phyloP scores from a whole-genome alignment of 2,888 invertebrate species.

The Romanomermis culicivorax region DNA sequence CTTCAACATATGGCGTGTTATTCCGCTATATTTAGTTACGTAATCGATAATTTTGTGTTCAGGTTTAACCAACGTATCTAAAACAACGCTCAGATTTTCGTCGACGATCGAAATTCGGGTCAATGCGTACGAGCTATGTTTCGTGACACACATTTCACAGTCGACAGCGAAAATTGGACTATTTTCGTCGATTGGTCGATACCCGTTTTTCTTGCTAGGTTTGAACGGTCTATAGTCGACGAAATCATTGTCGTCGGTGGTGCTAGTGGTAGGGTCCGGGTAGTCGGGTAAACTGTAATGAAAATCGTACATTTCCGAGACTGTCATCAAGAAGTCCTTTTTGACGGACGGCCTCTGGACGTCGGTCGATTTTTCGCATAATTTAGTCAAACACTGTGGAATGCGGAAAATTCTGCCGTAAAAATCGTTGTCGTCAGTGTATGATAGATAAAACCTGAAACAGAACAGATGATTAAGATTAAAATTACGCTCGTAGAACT shows the following conservation, averaged over 20 bases:
- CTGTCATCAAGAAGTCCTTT: background rate
- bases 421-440: background rate
- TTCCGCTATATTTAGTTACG: slow-evolving; percentile 33
- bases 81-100: slow-evolving; percentile 30
- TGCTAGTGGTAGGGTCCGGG: too few species aligned
- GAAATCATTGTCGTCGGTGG: too few species aligned
- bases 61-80: slow-evolving; percentile 34
- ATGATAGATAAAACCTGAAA: background rate
- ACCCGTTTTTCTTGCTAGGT: background rate
- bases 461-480: too few species aligned
- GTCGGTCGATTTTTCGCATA: background rate
- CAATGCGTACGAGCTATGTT: slow-evolving; percentile 25
- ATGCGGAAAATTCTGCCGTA: background rate
- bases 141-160: slow-evolving; percentile 34
- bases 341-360: too few species aligned
- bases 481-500: too few species aligned
- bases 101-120: slow-evolving; percentile 33
- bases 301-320: background rate
- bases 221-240: too few species aligned
- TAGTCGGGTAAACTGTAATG: background rate
- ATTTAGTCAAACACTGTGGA: background rate
- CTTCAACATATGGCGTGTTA: slow-evolving; percentile 30
- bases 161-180: slow-evolving; percentile 35
- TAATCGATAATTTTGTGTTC: slow-evolving; percentile 27
- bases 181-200: background rate